Conservation (phyloP, 2,113 vertebrate species). For the Oxyruncus cristatus region DNA sequence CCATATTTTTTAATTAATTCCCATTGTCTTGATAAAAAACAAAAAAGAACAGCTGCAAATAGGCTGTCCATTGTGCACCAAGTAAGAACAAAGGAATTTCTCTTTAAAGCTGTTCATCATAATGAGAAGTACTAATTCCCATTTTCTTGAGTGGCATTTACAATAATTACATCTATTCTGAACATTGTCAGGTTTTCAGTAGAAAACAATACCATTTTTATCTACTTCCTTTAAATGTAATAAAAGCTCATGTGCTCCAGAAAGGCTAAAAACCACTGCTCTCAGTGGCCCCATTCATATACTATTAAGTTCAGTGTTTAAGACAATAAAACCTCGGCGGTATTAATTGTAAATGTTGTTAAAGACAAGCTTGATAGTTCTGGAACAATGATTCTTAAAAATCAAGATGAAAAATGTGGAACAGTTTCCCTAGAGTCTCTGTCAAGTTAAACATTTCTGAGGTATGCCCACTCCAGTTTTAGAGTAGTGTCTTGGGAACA, state of each 20-base stretch:
- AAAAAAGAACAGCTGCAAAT: not conserved
- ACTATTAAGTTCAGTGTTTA: not conserved
- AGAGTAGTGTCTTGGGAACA: not conserved
- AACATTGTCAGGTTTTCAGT: not conserved
- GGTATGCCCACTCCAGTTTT: not conserved
- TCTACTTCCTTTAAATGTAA: not conserved
- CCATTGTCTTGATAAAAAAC: not conserved
- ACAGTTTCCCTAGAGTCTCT: not conserved
- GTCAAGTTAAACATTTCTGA: not conserved
- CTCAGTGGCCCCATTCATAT: not conserved
- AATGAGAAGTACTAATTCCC: not conserved
- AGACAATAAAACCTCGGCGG: not conserved
- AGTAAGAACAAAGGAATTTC: not conserved
- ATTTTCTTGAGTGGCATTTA: not conserved
- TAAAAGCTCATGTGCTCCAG: not conserved
- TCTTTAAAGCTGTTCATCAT: not conserved
- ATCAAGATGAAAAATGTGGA: not conserved
- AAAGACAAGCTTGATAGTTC: not conserved
- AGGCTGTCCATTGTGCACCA: not conserved
- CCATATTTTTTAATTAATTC: constrained; percentile 4
- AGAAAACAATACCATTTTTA: not conserved
- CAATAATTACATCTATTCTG: not conserved
- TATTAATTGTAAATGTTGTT: not conserved
- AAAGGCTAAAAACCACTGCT: not conserved
- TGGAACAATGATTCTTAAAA: not conserved